Evolutionary conservation across 2,113 vertebrate species (phyloP).

Genomic region (Neolamprologus falcicula): DNA sequence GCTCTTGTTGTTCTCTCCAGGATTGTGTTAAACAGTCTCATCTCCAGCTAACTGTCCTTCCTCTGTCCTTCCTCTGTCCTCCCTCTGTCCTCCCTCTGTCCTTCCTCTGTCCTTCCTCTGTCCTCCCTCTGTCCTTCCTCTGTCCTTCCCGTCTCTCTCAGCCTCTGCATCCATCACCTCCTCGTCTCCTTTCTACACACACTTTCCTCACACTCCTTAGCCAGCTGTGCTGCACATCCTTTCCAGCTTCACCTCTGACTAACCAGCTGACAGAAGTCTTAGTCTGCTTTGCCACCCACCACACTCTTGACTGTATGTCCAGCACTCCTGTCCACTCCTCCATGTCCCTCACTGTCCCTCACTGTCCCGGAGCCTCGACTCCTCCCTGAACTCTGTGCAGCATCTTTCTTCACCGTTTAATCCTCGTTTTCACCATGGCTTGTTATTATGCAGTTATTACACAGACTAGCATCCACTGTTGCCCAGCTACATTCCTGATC

Average conservation of each 20-base stretch:
- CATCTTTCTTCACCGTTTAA: background rate
- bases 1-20: too few relatives aligned
- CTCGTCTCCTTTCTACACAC: background rate
- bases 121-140: fast-evolving
- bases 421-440: background rate
- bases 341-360: background rate
- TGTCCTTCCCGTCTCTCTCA: fast-evolving
- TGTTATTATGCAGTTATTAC: background rate
- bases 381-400: background rate
- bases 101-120: fast-evolving
- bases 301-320: background rate
- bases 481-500: background rate
- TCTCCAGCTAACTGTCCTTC: background rate
- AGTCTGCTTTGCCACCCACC: background rate
- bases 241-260: background rate
- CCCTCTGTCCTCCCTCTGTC: fast-evolving
- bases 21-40: background rate
- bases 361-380: background rate
- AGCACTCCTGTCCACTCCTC: background rate
- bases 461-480: background rate
- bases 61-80: background rate
- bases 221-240: background rate
- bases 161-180: background rate
- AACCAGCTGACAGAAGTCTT: background rate
- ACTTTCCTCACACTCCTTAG: background rate